A percentile compares a stretch with the other conserved stretches of the same genome.
These are phyloP conservation scores for Gila orcuttii DNA, from an alignment of 2,113 vertebrate genomes.

Conservation along the genomic window DNA sequence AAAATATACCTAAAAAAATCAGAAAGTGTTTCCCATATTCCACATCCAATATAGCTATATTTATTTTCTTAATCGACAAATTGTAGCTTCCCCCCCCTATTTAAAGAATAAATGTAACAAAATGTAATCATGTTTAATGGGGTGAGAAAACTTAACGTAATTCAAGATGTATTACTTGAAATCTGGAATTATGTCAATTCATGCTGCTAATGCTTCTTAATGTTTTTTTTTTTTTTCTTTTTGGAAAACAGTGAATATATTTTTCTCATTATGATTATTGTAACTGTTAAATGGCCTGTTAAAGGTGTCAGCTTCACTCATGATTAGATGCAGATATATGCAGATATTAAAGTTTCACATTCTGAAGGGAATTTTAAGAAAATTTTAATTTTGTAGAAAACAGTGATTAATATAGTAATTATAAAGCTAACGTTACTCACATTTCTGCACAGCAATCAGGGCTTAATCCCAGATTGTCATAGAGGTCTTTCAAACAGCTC, in stretches of 20 bases:
- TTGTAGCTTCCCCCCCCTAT: no score
- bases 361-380: not conserved
- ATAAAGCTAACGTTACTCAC: not conserved
- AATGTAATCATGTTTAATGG: no score
- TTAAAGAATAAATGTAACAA: no score
- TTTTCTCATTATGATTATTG: not conserved
- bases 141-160: no score
- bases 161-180: no score
- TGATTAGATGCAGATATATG: not conserved
- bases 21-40: not conserved
- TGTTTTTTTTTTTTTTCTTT: not conserved
- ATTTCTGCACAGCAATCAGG: not conserved
- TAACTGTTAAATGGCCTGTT: not conserved
- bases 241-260: not conserved
- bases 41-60: no score
- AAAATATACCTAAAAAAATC: not conserved
- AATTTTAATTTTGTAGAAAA: not conserved
- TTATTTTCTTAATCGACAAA: no score
- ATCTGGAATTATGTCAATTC: not conserved
- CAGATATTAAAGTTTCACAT: not conserved
- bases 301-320: not conserved
- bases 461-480: rapidly evolving
- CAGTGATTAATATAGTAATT: not conserved
- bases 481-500: rapidly evolving
- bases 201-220: not conserved